A percentile compares a stretch with the other conserved stretches of the same genome.
Evolutionary conservation across 2,888 invertebrate genomes (phyloP).

Genomic region (Caenorhabditis japonica): DNA sequence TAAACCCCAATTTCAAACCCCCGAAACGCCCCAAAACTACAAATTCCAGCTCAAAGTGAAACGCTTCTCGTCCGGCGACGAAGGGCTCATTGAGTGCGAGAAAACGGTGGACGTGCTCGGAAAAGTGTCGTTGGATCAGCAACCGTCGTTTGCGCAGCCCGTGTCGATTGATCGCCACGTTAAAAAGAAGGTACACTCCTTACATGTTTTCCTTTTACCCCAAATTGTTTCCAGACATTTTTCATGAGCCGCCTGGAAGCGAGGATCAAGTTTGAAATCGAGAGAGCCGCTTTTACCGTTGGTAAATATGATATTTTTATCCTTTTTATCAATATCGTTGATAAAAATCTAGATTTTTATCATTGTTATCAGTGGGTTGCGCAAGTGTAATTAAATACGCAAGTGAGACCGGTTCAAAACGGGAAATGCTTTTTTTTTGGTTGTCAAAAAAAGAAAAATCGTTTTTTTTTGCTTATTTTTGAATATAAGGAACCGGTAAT

Average conservation of each 20-base stretch:
- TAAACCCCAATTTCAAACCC: too few species aligned
- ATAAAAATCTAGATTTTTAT: constrained; percentile 1
- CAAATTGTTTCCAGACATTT: constrained; percentile 42
- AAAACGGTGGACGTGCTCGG: constrained; percentile 56
- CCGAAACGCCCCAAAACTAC: too few species aligned
- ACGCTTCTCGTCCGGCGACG: constrained; percentile 49
- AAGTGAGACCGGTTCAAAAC: too few species aligned
- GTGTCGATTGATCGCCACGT: constrained; percentile 56
- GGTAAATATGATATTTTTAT: constrained; percentile 29
- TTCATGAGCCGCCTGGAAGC: constrained; percentile 56
- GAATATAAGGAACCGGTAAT: too few species aligned
- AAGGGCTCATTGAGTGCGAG: constrained; percentile 57
- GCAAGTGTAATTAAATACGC: too few species aligned
- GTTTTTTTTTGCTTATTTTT: too few species aligned
- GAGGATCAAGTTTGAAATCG: constrained; percentile 55
- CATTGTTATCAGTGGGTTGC: too few species aligned
- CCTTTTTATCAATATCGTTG: too few species aligned
- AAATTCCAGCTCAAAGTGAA: constrained; percentile 52
- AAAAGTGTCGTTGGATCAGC: constrained; percentile 45
- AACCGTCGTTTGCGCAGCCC: constrained; percentile 45
- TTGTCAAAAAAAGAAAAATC: too few species aligned
- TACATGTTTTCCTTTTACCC: too few species aligned
- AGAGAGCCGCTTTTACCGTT: constrained; percentile 53
- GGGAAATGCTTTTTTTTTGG: too few species aligned
- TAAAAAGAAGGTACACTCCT: constrained; percentile 57